Evolutionary conservation across 2,113 vertebrate genomes (phyloP).

Genomic region (Leptobrachium ailaonicum): DNA sequence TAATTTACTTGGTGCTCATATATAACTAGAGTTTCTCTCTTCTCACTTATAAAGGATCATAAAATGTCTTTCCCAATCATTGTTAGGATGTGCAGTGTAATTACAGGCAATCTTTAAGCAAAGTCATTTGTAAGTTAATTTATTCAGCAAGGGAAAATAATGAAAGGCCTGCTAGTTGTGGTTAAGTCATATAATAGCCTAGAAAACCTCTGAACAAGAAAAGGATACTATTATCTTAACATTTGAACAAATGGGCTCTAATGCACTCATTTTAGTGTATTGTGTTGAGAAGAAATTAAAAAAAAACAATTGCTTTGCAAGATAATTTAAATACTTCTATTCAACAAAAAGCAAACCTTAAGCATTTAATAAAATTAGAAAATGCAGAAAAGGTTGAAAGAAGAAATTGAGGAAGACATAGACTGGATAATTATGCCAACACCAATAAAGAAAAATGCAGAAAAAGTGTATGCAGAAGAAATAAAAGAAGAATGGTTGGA

Average conservation of each 20-base stretch:
- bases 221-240: slow-evolving; percentile 33
- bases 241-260: slow-evolving; percentile 30
- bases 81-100: slow-evolving; percentile 2
- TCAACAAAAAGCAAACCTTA: background rate
- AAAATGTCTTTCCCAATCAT: background rate
- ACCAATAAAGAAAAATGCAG: too few relatives aligned
- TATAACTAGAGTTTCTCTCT: background rate
- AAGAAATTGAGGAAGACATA: too few relatives aligned
- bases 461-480: too few relatives aligned
- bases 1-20: background rate
- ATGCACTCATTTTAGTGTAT: slow-evolving; percentile 24
- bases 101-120: background rate
- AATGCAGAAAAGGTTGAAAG: too few relatives aligned
- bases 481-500: too few relatives aligned
- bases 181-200: slow-evolving; percentile 35
- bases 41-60: too few relatives aligned
- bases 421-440: too few relatives aligned
- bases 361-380: too few relatives aligned
- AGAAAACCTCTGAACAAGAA: slow-evolving; percentile 43
- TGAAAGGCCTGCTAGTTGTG: slow-evolving; percentile 7
- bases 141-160: slow-evolving; percentile 19
- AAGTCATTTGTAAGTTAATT: slow-evolving; percentile 25
- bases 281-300: slow-evolving; percentile 31
- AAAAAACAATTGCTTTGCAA: slow-evolving; percentile 17
- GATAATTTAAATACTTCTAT: slow-evolving; percentile 22